Base-by-base conservation (phyloP, 30 jellyfish, hydroid and myxozoan genomes). In the Hydractinia echinata region DNA sequence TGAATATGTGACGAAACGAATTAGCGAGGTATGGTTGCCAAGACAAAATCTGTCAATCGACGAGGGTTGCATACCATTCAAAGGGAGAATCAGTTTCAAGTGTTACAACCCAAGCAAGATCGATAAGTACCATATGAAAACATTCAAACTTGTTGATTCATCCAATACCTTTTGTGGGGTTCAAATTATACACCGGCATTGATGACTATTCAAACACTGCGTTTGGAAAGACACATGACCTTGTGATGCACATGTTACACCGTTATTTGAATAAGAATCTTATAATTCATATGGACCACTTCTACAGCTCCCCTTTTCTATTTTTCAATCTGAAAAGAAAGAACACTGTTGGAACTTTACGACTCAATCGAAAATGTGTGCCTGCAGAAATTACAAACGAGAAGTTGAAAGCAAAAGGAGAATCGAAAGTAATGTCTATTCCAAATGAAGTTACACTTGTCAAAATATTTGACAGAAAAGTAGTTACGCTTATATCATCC, bases 61-160 rank as follows among this genome's bases (percentile, higher is more conserved):
- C 69, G 69, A 13, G 19, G 69, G 69, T 11, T 58, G 69, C 19
- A 16, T 58, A 58, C 69, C 69, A 11, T 58, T 16, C 19, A 58
- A 56, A 16, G 69, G 69, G 19, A 58, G 69, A 16, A 58, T 58
- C 15, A 2, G 19, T 58, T 56, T 58, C 69, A 58, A 16, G 19
- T 58, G 69, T 58, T 58, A 58, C 69, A 58, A 58, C 19, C 69
- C 69, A 16, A 58, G 19, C 18, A 58, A 58, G 19, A 58, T 58
- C 19, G 69, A 11, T 58, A 58, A 58, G 44, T 58, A 11, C 69
- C 69, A 58, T 58, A 58, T 58, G 19, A 58, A 58, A 58, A 58
- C 69, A 58, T 58, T 11, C 19, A 58, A 58, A 58, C 69, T 58
- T 58, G 69, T 16, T 58, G 69, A 58, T 58, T 58, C 69, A 58